A percentile compares a stretch with the other conserved stretches of the same genome.
Evolutionary conservation across 2,888 invertebrate species (phyloP).

Genomic region (Dexiosoma caninum): DNA sequence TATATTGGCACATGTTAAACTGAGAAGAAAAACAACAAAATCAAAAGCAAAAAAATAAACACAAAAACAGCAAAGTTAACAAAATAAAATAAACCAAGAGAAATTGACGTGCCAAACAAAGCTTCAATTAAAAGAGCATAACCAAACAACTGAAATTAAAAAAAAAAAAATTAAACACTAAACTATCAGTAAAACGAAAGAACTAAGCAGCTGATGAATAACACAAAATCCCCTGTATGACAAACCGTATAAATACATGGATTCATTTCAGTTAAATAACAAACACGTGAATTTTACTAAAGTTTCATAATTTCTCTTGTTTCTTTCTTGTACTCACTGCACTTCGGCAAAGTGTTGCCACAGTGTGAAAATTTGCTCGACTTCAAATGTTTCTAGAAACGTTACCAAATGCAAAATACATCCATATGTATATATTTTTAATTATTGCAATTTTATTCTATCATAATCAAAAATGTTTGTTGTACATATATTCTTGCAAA

Average conservation of each 20-base stretch:
- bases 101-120: neutral
- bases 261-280: constrained; percentile 28
- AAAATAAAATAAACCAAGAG: constrained; percentile 9
- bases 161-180: constrained; percentile 9
- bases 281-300: constrained; percentile 56
- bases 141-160: too few species aligned
- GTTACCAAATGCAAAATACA: too few species aligned
- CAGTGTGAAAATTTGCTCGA: too few species aligned
- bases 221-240: neutral
- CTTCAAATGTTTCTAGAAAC: too few species aligned
- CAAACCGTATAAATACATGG: neutral
- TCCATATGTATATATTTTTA: too few species aligned
- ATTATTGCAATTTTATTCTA: too few species aligned
- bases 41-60: neutral
- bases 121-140: neutral
- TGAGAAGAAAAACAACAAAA: constrained; percentile 1
- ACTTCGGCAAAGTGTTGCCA: neutral
- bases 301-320: constrained; percentile 17
- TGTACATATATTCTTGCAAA: too few species aligned
- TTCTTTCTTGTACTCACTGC: neutral
- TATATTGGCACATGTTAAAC: constrained; percentile 17
- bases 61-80: neutral
- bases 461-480: too few species aligned
- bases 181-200: neutral
- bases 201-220: constrained; percentile 4